Evolutionary conservation across 2,113 vertebrate species (phyloP).

Genomic region (Damaliscus lunatus): DNA sequence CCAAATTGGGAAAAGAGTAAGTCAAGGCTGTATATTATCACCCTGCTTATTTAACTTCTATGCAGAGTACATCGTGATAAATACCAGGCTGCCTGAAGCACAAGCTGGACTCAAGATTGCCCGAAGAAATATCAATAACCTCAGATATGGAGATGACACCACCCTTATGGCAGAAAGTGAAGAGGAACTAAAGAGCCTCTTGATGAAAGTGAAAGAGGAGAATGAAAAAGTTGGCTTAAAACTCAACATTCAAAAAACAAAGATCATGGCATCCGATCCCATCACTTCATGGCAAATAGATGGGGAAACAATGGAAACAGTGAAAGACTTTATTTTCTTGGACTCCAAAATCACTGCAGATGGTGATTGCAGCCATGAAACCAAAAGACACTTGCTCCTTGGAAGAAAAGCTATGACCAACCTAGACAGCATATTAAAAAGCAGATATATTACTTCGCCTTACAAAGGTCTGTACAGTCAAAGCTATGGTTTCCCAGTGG

Average conservation of each 20-base stretch:
- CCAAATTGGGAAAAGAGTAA: neutral
- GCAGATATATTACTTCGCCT: neutral
- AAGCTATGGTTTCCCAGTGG: neutral
- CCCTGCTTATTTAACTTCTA: neutral
- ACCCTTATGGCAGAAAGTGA: neutral
- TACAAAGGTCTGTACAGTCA: neutral
- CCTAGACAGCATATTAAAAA: neutral
- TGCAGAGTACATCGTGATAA: neutral
- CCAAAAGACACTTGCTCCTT: neutral
- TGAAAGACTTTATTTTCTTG: neutral
- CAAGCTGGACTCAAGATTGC: neutral
- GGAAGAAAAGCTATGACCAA: neutral
- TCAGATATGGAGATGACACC: neutral
- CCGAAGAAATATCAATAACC: fast-evolving
- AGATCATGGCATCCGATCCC: fast-evolving
- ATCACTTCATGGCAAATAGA: neutral
- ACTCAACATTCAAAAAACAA: neutral
- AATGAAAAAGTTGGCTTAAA: neutral
- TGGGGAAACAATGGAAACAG: neutral
- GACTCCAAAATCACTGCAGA: neutral
- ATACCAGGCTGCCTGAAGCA: fast-evolving
- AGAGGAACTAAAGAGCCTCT: neutral
- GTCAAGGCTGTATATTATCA: neutral
- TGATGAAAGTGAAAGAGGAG: neutral
- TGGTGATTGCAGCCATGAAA: neutral